Evolutionary conservation across 2,888 invertebrate species (phyloP).

Genomic region (Sipha maydis): DNA sequence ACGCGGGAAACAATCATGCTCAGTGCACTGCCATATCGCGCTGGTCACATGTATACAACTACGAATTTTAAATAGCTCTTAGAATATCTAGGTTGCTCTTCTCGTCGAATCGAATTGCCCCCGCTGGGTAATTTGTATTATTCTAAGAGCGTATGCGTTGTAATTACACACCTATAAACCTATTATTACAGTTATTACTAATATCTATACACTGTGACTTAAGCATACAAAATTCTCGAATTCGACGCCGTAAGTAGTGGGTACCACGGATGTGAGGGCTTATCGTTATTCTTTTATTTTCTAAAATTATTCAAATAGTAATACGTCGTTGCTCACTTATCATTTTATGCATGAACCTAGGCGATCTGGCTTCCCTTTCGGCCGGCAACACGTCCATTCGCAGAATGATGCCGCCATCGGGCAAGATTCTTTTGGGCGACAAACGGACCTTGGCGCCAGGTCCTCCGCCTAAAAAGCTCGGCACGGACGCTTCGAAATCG

Average conservation of each 20-base stretch:
- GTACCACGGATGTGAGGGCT: background rate
- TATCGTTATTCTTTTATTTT: background rate
- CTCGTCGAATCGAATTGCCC: background rate
- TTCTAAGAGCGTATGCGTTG: background rate
- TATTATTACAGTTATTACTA: background rate
- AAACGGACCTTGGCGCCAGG: conserved; percentile 74
- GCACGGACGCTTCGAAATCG: conserved; percentile 78
- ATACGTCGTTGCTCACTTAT: conserved; percentile 30
- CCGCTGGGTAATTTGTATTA: background rate
- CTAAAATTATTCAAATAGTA: background rate
- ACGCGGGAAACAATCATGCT: too few species aligned
- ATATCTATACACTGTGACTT: background rate
- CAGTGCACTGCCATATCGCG: too few species aligned
- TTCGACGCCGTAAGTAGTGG: background rate
- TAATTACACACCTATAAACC: background rate
- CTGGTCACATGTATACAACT: too few species aligned
- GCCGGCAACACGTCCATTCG: conserved; percentile 72
- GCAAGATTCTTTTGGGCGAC: conserved; percentile 45
- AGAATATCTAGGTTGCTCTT: background rate
- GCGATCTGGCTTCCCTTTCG: conserved; percentile 8
- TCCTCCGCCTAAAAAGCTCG: conserved; percentile 79
- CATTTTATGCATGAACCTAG: conserved; percentile 48
- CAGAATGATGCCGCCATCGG: conserved; percentile 76
- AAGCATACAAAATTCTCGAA: background rate
- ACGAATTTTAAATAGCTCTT: background rate